Evolutionary conservation across 2,113 vertebrate species (phyloP).

Genomic region (Meles meles): DNA sequence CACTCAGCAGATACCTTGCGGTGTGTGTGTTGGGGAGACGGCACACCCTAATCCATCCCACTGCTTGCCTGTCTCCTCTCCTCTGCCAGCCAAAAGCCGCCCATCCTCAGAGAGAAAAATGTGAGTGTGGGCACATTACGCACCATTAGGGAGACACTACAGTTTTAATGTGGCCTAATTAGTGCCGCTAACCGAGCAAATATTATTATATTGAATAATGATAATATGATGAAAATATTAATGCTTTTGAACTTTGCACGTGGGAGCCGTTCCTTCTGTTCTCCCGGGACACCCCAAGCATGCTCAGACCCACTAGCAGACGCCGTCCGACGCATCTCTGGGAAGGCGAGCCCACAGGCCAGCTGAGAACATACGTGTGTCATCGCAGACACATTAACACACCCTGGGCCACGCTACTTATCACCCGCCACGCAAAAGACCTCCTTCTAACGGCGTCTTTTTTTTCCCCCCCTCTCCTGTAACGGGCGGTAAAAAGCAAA

Average conservation of each 20-base stretch:
- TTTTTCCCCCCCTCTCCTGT: background rate
- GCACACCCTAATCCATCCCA: background rate
- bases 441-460: background rate
- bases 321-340: background rate
- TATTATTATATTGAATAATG: conserved; percentile 79
- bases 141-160: conserved; percentile 73
- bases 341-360: background rate
- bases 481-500: background rate
- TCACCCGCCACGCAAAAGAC: background rate
- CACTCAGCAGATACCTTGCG: background rate
- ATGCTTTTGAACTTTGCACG: conserved; percentile 72
- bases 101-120: conserved; percentile 64
- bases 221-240: conserved; percentile 76
- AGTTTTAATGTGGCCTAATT: conserved; percentile 76
- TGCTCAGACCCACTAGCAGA: background rate
- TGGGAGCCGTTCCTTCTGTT: conserved; percentile 60
- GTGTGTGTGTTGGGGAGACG: background rate
- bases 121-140: conserved; percentile 61
- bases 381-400: background rate
- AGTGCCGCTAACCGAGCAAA: conserved; percentile 75
- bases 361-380: background rate
- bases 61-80: conserved; percentile 4
- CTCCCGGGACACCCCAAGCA: conserved; percentile 50
- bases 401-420: background rate
- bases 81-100: conserved; percentile 23